A percentile compares a stretch with the other conserved stretches of the same genome.
Evolutionary conservation across 2,797 vertebrate genomes (phyloP).

Genomic region (Rachycentron canadum): DNA sequence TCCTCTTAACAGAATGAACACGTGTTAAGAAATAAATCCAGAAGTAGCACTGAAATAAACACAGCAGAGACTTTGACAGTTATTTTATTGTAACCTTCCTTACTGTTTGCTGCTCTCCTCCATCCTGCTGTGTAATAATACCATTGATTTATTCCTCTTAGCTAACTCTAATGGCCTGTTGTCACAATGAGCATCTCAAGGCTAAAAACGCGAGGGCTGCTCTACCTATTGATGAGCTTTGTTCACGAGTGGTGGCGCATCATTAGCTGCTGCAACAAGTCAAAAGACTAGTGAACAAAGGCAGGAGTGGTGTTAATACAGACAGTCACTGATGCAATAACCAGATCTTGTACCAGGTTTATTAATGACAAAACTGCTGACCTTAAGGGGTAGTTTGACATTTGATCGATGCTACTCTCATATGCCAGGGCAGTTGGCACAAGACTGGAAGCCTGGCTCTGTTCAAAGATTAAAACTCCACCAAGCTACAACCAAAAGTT

Average conservation of each 20-base stretch:
- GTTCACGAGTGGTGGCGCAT: constrained; percentile 1
- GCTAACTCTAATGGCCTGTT: constrained; percentile 35
- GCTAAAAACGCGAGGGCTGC: constrained; percentile 1
- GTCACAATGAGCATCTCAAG: constrained; percentile 42
- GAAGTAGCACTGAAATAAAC: too few species aligned
- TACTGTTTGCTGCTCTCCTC: constrained; percentile 28
- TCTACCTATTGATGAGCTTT: constrained; percentile 27
- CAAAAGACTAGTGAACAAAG: not conserved
- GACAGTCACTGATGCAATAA: not conserved
- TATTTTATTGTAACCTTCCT: constrained; percentile 9
- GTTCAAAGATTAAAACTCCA: not conserved
- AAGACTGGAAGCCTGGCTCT: not conserved
- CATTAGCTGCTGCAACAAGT: constrained; percentile 5
- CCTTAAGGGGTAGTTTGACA: not conserved
- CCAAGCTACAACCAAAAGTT: not conserved
- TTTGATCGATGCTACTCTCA: too few species aligned
- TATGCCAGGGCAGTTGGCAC: not conserved
- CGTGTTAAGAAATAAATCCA: not conserved
- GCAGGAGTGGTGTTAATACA: not conserved
- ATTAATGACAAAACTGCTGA: not conserved
- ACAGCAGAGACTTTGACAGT: not conserved
- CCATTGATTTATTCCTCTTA: constrained; percentile 42
- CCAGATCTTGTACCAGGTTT: not conserved
- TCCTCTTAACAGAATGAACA: not conserved
- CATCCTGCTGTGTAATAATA: constrained; percentile 22